Percentiles rank a stretch among this genome's conserved stretches.
phyloP scores from a whole-genome alignment of 2,888 invertebrate species.

The Agrenia bidenticulata region DNA sequence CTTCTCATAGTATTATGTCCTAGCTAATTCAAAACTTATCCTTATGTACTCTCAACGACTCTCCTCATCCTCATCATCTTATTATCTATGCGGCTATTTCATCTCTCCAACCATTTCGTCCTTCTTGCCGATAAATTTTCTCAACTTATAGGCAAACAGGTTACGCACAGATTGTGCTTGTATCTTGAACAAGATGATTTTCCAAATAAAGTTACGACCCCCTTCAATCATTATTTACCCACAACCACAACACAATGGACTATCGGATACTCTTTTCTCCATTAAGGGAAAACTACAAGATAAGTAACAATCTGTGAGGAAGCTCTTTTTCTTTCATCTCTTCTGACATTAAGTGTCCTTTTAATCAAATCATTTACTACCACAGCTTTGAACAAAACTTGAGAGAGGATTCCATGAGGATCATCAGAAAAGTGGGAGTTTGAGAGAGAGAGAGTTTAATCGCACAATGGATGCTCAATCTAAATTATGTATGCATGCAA shows the following conservation, averaged over 20 bases:
- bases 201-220: slow-evolving; percentile 27
- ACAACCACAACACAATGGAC: slow-evolving; percentile 10
- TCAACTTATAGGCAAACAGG: slow-evolving; percentile 5
- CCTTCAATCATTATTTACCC: slow-evolving; percentile 23
- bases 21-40: slow-evolving; percentile 1
- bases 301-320: not conserved
- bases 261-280: not conserved
- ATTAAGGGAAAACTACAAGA: slow-evolving; percentile 20
- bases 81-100: not conserved
- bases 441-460: not conserved
- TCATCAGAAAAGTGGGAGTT: not conserved
- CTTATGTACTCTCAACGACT: not conserved
- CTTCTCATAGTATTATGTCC: not conserved
- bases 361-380: slow-evolving; percentile 22
- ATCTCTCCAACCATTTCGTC: not conserved
- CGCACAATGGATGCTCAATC: not conserved
- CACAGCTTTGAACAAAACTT: not conserved
- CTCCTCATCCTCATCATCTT: not conserved
- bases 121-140: slow-evolving; percentile 2
- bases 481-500: not conserved
- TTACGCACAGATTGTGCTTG: not conserved
- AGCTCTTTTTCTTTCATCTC: slow-evolving; percentile 17
- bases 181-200: slow-evolving; percentile 18
- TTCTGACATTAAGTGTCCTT: slow-evolving; percentile 29
- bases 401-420: not conserved